Evolutionary conservation across 1,140 invertebrate species (phyloP).

Genomic region (Eumeta japonica): DNA sequence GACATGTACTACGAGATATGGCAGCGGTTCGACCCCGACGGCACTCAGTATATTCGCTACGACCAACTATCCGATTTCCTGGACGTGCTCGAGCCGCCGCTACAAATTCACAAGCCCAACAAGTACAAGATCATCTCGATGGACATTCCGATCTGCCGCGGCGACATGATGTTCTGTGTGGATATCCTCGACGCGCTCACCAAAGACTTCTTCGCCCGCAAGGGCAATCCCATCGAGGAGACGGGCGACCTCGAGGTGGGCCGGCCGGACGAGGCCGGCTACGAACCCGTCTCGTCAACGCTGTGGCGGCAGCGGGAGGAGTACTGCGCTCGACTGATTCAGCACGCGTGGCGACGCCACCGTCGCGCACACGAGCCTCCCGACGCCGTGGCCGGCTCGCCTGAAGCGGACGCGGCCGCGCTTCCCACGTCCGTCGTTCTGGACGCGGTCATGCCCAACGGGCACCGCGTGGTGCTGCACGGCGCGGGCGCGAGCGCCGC

Average conservation of each 20-base stretch:
- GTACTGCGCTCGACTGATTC: constrained; percentile 92
- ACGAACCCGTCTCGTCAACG: constrained; percentile 90
- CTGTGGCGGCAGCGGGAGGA: constrained; percentile 93
- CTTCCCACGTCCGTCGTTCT: constrained; percentile 77
- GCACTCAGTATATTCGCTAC: constrained; percentile 94
- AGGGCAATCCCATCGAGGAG: constrained; percentile 89
- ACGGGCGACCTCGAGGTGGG: constrained; percentile 81
- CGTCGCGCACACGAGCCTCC: constrained; percentile 62
- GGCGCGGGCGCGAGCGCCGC: constrained; percentile 75
- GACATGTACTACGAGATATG: constrained; percentile 99
- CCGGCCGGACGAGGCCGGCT: constrained; percentile 81
- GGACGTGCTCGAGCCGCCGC: constrained; percentile 88
- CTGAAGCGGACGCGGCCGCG: constrained; percentile 16
- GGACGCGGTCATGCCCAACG: constrained; percentile 79
- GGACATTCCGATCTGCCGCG: constrained; percentile 97
- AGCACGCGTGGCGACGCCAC: constrained; percentile 89
- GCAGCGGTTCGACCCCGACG: constrained; percentile 97
- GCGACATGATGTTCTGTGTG: constrained; percentile 94
- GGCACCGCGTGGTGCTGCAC: constrained; percentile 86
- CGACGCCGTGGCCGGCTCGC: constrained; percentile 22
- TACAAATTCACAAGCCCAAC: constrained; percentile 97
- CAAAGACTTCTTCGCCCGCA: constrained; percentile 94
- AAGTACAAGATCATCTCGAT: constrained; percentile 98
- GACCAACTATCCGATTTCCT: constrained; percentile 92
- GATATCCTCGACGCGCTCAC: constrained; percentile 96